These are phyloP conservation scores for Drosophila sordidula DNA, from an alignment of 2,888 invertebrate genomes.

Conservation along the genomic window DNA sequence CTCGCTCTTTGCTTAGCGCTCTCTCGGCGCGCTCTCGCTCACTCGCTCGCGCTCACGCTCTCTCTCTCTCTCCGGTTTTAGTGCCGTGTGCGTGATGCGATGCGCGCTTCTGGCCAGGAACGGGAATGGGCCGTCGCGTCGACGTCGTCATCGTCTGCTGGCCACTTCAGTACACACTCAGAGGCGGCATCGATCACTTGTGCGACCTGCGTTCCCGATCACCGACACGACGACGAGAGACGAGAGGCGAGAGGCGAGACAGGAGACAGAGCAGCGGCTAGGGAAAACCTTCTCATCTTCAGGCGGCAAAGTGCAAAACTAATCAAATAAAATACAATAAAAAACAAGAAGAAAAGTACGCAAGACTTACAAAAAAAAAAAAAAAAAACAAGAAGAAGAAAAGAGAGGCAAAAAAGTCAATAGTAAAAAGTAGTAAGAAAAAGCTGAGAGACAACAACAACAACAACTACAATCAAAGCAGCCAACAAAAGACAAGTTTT, in stretches of 20 bases:
- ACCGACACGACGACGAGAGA: conserved; percentile 28
- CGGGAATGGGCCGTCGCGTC: conserved; percentile 36
- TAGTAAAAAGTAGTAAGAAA: conserved; percentile 17
- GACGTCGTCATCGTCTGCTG: conserved; percentile 34
- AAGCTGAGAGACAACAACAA: conserved; percentile 22
- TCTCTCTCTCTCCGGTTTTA: conserved; percentile 16
- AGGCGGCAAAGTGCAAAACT: conserved; percentile 28
- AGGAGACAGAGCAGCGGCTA: conserved; percentile 33
- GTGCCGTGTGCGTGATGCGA: conserved; percentile 57
- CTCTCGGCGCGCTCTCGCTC: conserved; percentile 5
- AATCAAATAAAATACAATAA: conserved; percentile 6
- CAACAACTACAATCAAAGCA: conserved; percentile 11
- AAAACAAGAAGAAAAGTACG: conserved; percentile 6
- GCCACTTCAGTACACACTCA: conserved; percentile 83
- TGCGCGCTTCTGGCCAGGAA: conserved; percentile 46
- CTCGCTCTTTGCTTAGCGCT: conserved; percentile 1
- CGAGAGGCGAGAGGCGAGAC: conserved; percentile 12
- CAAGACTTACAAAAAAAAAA: conserved; percentile 22
- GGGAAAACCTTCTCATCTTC: conserved; percentile 35
- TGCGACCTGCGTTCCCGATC: conserved; percentile 72
- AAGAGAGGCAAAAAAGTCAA: conserved; percentile 19
- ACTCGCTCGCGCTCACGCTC: background rate
- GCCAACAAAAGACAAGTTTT: conserved; percentile 46
- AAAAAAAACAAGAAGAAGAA: conserved; percentile 1
- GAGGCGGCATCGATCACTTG: conserved; percentile 84